Conservation (phyloP, 2,113 vertebrate species). For the Pampusana beccarii region DNA sequence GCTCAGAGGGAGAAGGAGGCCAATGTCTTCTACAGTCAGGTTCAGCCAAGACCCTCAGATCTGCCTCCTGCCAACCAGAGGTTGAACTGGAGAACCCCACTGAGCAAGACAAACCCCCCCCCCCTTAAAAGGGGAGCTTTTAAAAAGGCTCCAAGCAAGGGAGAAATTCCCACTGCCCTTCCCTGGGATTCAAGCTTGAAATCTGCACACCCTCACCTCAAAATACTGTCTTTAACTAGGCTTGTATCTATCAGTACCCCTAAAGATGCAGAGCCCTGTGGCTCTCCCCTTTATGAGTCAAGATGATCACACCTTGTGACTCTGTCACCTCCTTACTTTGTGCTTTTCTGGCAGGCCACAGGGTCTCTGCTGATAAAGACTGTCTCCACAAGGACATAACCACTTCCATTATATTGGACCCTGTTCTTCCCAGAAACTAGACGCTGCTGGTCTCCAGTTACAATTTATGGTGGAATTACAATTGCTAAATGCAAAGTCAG, state of each 20-base stretch:
- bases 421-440: not conserved
- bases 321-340: not conserved
- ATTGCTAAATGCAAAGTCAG: not conserved
- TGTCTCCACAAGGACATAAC: not conserved
- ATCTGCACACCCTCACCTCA: not conserved
- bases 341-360: not conserved
- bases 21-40: fast-evolving
- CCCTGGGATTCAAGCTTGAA: not conserved
- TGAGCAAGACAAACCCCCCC: not conserved
- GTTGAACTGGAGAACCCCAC: not conserved
- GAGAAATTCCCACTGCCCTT: not conserved
- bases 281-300: fast-evolving
- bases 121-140: not conserved
- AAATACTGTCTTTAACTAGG: not conserved
- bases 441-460: not conserved
- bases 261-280: not conserved
- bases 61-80: not conserved
- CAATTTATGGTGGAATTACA: not conserved
- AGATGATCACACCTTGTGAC: not conserved
- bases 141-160: not conserved
- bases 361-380: not conserved
- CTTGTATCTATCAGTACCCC: fast-evolving
- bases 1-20: not conserved
- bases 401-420: not conserved
- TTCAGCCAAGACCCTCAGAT: not conserved